These are phyloP conservation scores for Cheiracanthium punctorium DNA, from an alignment of 2,888 invertebrate species.

Conservation along the genomic window DNA sequence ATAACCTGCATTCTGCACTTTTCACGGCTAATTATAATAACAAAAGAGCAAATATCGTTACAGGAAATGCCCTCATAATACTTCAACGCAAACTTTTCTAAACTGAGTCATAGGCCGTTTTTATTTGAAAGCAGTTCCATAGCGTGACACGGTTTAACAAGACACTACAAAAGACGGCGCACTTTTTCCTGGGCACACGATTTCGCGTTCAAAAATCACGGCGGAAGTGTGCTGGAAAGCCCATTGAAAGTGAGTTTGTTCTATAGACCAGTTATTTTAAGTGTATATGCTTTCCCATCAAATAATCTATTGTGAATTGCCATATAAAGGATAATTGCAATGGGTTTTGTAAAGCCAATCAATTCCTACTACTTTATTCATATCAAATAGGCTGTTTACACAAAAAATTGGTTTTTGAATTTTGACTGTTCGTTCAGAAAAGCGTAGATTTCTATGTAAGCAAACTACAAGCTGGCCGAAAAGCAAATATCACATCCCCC, in stretches of 20 bases:
- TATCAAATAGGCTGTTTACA: no score
- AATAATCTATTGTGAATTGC: no score
- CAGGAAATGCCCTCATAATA: background rate
- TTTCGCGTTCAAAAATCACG: background rate
- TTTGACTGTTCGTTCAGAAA: no score
- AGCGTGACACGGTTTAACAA: background rate
- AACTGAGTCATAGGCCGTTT: background rate
- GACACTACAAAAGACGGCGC: background rate
- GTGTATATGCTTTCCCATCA: background rate
- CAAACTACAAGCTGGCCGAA: no score
- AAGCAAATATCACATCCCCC: no score
- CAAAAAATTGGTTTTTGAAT: no score
- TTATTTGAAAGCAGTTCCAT: background rate
- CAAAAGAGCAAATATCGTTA: background rate
- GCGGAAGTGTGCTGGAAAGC: background rate
- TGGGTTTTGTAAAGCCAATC: no score
- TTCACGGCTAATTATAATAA: conserved; percentile 5
- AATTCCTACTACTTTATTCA: no score
- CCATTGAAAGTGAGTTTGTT: background rate
- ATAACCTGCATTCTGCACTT: background rate
- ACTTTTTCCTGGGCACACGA: background rate
- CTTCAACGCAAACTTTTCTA: background rate
- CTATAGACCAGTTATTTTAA: background rate
- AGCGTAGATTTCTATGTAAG: no score
- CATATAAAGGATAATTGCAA: no score